Evolutionary conservation across 1,140 invertebrate genomes (phyloP).

Genomic region (Drosophila athabasca): DNA sequence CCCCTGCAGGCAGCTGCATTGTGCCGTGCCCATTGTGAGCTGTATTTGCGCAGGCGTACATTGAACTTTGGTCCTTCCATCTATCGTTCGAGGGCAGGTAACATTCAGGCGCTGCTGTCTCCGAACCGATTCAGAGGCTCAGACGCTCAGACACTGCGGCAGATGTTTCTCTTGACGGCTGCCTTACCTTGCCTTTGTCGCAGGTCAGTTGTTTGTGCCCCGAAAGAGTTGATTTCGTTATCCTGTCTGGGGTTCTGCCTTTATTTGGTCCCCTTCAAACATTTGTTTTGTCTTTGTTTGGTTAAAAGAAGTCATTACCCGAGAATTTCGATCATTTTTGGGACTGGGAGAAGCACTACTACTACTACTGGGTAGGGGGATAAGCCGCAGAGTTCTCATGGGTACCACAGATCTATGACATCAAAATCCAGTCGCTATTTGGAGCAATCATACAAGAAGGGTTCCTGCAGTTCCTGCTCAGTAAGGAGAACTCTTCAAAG

Average conservation of each 20-base stretch:
- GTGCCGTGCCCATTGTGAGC: conserved; percentile 29
- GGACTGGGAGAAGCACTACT: too few relatives aligned
- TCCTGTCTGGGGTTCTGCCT: conserved; percentile 41
- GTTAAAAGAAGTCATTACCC: conserved; percentile 73
- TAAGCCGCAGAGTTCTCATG: too few relatives aligned
- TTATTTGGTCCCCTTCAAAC: conserved; percentile 52
- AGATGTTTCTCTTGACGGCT: conserved; percentile 55
- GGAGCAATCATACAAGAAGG: too few relatives aligned
- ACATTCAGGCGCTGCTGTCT: conserved; percentile 4
- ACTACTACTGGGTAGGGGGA: too few relatives aligned
- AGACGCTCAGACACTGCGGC: conserved; percentile 48
- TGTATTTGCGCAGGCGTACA: conserved; percentile 74
- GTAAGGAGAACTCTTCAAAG: too few relatives aligned
- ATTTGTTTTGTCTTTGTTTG: conserved; percentile 72
- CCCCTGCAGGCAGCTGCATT: conserved; percentile 53
- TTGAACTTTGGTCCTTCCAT: conserved; percentile 61
- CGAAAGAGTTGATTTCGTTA: conserved; percentile 50
- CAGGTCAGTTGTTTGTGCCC: conserved; percentile 70
- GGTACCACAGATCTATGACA: too few relatives aligned
- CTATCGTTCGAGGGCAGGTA: conserved; percentile 22
- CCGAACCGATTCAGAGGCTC: not conserved
- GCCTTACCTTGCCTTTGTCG: conserved; percentile 59
- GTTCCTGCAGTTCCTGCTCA: too few relatives aligned
- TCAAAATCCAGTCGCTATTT: too few relatives aligned
- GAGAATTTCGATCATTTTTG: not conserved